A percentile compares a stretch with the other conserved stretches of the same genome.
phyloP scores from a whole-genome alignment of 2,113 vertebrate genomes.

The Collichthys lucidus region DNA sequence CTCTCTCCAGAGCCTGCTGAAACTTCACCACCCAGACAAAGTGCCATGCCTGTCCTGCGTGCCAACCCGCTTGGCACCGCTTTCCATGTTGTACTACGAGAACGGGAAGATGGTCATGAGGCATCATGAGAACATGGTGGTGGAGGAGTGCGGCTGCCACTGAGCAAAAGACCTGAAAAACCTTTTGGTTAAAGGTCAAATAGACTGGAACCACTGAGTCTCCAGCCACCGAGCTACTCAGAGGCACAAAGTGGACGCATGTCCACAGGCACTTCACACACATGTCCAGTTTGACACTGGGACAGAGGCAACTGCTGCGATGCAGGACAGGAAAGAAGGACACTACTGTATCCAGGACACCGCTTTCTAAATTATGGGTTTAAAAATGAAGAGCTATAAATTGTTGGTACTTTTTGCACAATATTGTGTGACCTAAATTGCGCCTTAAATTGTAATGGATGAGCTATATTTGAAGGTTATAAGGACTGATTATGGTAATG shows the following conservation, averaged over 20 bases:
- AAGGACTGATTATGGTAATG: not conserved
- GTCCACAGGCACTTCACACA: slow-evolving; percentile 51
- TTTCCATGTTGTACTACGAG: slow-evolving; percentile 92
- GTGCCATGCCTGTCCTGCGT: slow-evolving; percentile 87
- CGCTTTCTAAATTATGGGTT: not conserved
- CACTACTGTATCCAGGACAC: not conserved
- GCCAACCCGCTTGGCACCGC: slow-evolving; percentile 84
- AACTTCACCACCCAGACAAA: slow-evolving; percentile 85
- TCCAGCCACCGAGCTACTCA: not conserved
- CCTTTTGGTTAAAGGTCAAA: not conserved
- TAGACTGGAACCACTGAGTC: not conserved
- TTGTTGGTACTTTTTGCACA: slow-evolving; percentile 5
- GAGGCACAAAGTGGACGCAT: not conserved
- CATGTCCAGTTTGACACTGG: slow-evolving; percentile 10
- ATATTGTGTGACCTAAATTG: not conserved
- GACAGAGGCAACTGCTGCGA: slow-evolving; percentile 30
- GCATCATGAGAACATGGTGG: slow-evolving; percentile 89
- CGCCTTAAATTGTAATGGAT: not conserved
- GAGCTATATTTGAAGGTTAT: not conserved
- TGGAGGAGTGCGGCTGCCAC: slow-evolving; percentile 90
- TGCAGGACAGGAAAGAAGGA: not conserved
- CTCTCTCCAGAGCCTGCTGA: slow-evolving; percentile 86
- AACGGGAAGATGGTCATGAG: slow-evolving; percentile 83
- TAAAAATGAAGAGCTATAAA: not conserved
- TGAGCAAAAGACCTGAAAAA: slow-evolving; percentile 65